These are phyloP conservation scores for Myripristis jacobus DNA, from an alignment of 2,797 vertebrate species.

Conservation along the genomic window DNA sequence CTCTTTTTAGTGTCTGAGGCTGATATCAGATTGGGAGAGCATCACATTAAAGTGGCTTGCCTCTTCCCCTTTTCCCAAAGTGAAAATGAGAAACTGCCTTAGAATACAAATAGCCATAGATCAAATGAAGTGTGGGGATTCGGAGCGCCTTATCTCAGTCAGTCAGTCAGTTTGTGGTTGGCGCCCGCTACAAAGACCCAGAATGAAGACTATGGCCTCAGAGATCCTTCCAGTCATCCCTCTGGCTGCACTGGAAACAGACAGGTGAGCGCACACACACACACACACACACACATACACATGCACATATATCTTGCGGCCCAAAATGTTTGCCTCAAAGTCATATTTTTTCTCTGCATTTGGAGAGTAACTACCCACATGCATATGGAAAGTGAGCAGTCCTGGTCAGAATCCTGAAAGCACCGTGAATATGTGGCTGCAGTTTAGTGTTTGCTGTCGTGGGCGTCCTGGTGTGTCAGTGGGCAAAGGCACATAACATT, in stretches of 20 bases:
- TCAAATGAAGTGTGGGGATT: slow-evolving; percentile 71
- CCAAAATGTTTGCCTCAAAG: slow-evolving; percentile 41
- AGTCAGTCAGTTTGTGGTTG: slow-evolving; percentile 73
- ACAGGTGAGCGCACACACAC: slow-evolving; percentile 26
- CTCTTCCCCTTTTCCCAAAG: slow-evolving; percentile 66
- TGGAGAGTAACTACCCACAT: no score
- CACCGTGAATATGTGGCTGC: no score
- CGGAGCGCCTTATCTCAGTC: slow-evolving; percentile 74
- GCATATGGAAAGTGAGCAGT: no score
- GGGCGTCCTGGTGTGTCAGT: no score
- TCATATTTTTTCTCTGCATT: slow-evolving; percentile 43
- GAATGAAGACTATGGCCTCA: slow-evolving; percentile 52
- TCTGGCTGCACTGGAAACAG: slow-evolving; percentile 42
- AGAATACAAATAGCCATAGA: slow-evolving; percentile 78
- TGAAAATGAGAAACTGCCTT: slow-evolving; percentile 74
- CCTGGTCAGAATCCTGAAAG: no score
- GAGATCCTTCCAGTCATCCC: slow-evolving; percentile 45
- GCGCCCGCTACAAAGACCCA: slow-evolving; percentile 59
- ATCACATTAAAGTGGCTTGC: slow-evolving; percentile 65
- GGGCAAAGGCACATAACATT: no score
- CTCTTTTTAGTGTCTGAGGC: slow-evolving; percentile 59
- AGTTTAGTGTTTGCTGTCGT: no score
- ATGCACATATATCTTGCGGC: neutral
- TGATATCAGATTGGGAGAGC: slow-evolving; percentile 75
- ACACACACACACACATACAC: slow-evolving; percentile 18